phyloP scores from a whole-genome alignment of 1,140 invertebrate genomes.

The Pentalonia nigronervosa region DNA sequence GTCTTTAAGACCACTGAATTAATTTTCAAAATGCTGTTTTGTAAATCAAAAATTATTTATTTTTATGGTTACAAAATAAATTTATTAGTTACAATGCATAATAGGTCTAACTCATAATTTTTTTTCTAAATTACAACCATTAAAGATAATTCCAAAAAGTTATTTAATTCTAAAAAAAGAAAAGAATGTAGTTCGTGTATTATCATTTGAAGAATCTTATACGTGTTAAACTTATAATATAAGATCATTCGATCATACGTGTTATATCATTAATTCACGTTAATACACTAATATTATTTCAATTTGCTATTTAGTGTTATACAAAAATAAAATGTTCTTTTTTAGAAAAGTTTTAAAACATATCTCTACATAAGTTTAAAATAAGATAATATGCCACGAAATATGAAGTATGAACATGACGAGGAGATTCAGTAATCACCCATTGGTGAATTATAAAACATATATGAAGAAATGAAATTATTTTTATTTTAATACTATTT shows the following conservation, averaged over 20 bases:
- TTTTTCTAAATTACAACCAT: neutral
- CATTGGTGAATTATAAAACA: neutral
- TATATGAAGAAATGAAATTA: neutral
- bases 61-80: neutral
- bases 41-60: neutral
- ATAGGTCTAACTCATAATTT: neutral
- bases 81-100: neutral
- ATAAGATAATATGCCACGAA: neutral
- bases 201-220: neutral
- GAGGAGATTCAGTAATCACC: neutral
- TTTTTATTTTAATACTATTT: no score
- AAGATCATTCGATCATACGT: neutral
- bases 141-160: neutral
- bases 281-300: no score
- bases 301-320: neutral
- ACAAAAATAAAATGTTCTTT: neutral
- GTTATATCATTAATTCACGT: slow-evolving; percentile 19
- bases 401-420: neutral
- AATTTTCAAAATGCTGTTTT: neutral
- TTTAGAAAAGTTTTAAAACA: neutral
- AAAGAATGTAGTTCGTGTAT: slow-evolving; percentile 16
- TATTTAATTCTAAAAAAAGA: neutral
- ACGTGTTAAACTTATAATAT: slow-evolving; percentile 12
- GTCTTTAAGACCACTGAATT: neutral
- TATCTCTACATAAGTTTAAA: neutral